phyloP scores from a whole-genome alignment of 2,888 invertebrate species.

The Pollenia labialis region DNA sequence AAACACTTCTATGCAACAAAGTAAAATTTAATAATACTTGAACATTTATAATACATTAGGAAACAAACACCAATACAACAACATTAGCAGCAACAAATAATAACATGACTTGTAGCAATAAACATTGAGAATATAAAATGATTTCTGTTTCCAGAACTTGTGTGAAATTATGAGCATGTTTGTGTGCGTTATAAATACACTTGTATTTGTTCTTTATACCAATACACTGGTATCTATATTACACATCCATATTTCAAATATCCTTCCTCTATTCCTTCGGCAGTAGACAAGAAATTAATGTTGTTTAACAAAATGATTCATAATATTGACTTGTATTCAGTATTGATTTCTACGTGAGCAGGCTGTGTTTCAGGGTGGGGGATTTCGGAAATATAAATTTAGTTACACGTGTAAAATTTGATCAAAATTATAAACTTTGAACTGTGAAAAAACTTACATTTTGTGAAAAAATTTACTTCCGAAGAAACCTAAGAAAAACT shows the following conservation, averaged over 20 bases:
- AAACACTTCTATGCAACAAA: conserved; percentile 67
- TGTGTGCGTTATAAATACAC: background rate
- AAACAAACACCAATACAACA: conserved; percentile 48
- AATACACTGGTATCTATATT: background rate
- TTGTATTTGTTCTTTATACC: background rate
- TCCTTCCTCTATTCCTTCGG: conserved; percentile 29
- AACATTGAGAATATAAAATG: conserved; percentile 55
- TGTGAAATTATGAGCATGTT: background rate
- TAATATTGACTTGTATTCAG: conserved; percentile 24
- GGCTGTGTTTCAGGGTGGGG: background rate
- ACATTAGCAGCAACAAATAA: conserved; percentile 53
- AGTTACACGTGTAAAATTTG: background rate
- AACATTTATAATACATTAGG: conserved; percentile 68
- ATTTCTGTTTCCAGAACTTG: conserved; percentile 14
- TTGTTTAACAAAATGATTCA: conserved; percentile 58
- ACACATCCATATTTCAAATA: conserved; percentile 50
- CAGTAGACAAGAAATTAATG: conserved; percentile 44
- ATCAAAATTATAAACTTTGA: background rate
- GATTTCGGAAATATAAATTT: too few species aligned
- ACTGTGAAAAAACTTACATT: too few species aligned
- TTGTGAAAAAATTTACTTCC: too few species aligned
- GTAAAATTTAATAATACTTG: conserved; percentile 72
- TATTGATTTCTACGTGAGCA: conserved; percentile 5
- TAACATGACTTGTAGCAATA: conserved; percentile 67
- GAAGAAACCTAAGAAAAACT: too few species aligned